phyloP scores from a whole-genome alignment of 2,888 invertebrate species.

The Bembecia ichneumoniformis region DNA sequence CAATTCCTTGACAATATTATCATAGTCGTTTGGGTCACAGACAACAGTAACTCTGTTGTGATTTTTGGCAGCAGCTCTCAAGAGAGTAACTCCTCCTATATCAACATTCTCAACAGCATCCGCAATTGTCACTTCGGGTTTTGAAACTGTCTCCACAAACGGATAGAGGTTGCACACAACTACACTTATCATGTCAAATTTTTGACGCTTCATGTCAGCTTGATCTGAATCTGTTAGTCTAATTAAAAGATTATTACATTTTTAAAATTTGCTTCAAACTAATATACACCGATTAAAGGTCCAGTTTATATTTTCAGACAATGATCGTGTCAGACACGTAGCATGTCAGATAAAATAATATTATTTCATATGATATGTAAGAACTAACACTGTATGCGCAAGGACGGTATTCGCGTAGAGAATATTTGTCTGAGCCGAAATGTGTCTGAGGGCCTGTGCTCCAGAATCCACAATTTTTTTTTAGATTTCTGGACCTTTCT shows the following conservation, averaged over 20 bases:
- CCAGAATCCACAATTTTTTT: no score
- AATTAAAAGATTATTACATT: conserved; percentile 18
- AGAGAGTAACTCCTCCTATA: conserved; percentile 95
- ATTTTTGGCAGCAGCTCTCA: conserved; percentile 98
- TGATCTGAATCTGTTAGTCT: conserved; percentile 83
- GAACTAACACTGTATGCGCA: no score
- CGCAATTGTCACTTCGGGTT: conserved; percentile 82
- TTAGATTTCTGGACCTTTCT: no score
- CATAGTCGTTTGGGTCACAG: conserved; percentile 93
- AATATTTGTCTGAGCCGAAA: no score
- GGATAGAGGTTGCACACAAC: conserved; percentile 98
- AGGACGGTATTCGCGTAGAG: no score
- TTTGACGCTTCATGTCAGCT: conserved; percentile 84
- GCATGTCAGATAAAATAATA: no score
- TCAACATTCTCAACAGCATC: conserved; percentile 98
- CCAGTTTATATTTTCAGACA: no score
- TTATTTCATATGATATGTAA: no score
- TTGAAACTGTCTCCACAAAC: conserved; percentile 89
- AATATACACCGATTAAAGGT: no score
- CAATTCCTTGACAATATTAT: conserved; percentile 80
- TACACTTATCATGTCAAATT: conserved; percentile 84
- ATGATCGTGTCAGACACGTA: no score
- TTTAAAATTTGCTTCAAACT: background rate
- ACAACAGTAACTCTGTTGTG: conserved; percentile 94
- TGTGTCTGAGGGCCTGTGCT: no score